These are phyloP conservation scores for Nomada ruficornis DNA, from an alignment of 2,888 invertebrate genomes.

Conservation along the genomic window DNA sequence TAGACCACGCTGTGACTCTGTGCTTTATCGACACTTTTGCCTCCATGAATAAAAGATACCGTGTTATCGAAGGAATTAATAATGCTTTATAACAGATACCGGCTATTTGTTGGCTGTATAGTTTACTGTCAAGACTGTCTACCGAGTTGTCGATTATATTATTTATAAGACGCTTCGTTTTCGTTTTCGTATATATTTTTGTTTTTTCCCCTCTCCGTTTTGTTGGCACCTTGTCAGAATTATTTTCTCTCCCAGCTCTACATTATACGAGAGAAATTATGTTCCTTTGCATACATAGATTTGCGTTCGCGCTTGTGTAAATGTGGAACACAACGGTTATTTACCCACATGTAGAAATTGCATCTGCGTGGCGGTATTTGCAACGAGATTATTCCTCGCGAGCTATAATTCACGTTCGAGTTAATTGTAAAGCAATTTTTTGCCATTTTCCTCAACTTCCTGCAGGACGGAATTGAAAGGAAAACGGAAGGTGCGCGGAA, in stretches of 20 bases:
- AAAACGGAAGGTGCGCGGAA: slow-evolving; percentile 3
- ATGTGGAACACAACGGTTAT: background rate
- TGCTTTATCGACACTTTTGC: slow-evolving; percentile 34
- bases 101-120: slow-evolving; percentile 45
- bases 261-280: background rate
- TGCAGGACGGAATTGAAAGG: slow-evolving; percentile 2
- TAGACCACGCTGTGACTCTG: slow-evolving; percentile 12
- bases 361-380: background rate
- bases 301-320: background rate
- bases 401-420: slow-evolving; percentile 14
- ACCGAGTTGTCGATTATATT: slow-evolving; percentile 9
- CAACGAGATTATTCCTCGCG: background rate
- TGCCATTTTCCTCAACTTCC: background rate
- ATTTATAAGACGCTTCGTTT: slow-evolving; percentile 11
- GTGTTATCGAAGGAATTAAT: slow-evolving; percentile 45
- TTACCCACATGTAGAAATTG: background rate
- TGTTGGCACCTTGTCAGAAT: no score
- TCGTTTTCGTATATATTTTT: background rate
- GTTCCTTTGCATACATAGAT: background rate
- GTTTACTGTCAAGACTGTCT: slow-evolving; percentile 24
- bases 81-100: slow-evolving; percentile 37
- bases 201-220: no score
- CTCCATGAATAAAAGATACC: slow-evolving; percentile 50
- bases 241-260: background rate
- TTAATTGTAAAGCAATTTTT: slow-evolving; percentile 30